Conservation (phyloP, 2,888 invertebrate species). For the Agrotis exclamationis region DNA sequence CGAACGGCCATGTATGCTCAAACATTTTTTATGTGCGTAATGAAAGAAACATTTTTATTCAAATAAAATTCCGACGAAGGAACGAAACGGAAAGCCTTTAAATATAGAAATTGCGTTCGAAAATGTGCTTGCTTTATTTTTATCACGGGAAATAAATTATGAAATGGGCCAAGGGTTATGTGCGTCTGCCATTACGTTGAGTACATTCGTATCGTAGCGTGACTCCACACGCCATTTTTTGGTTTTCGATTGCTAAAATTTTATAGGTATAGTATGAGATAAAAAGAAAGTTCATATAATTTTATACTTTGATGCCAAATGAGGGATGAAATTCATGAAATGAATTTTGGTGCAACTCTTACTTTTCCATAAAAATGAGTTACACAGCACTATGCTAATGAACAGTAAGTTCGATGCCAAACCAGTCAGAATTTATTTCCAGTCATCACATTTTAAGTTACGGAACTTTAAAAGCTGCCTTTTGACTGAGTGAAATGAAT, state of each 20-base stretch:
- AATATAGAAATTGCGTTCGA: constrained; percentile 63
- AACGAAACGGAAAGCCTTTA: constrained; percentile 57
- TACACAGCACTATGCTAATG: constrained; percentile 50
- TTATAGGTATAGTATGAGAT: neutral
- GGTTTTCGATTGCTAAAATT: constrained; percentile 9
- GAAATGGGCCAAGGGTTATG: constrained; percentile 61
- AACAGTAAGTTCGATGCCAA: constrained; percentile 57
- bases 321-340: neutral
- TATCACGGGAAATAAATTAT: constrained; percentile 65
- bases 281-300: neutral
- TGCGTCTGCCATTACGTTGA: constrained; percentile 52
- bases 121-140: constrained; percentile 63
- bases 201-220: constrained; percentile 38
- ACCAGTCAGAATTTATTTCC: constrained; percentile 77
- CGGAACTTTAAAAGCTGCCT: constrained; percentile 74
- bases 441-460: constrained; percentile 79
- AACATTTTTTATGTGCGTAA: constrained; percentile 70
- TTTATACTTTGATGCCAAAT: neutral
- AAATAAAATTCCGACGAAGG: constrained; percentile 65
- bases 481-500: constrained; percentile 84
- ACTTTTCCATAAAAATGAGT: constrained; percentile 7
- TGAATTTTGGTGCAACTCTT: neutral
- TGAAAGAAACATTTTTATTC: constrained; percentile 70
- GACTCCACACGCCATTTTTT: constrained; percentile 7
- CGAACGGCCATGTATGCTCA: constrained; percentile 67